Base-by-base conservation (phyloP, 2,888 invertebrate genomes). In the Papilio elwesi region DNA sequence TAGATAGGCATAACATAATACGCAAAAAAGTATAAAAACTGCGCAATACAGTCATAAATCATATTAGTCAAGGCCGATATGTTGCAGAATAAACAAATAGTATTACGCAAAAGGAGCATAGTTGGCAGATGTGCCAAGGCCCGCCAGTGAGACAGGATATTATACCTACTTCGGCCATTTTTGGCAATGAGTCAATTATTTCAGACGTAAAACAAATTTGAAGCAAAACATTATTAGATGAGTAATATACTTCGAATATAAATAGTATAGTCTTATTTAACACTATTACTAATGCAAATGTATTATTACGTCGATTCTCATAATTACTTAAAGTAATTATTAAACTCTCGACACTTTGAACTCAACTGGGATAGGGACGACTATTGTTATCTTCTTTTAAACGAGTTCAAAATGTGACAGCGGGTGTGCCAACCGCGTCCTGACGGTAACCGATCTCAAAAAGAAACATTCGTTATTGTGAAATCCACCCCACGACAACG, bases 21-120 rank as follows among this genome's bases (percentile, higher is more conserved):
- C 36, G 51, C 51, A 11, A 55, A 26, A 4, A 12, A 36, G 26
- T 51, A 38, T 38, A n/a, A 38, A n/a, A n/a, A 11, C 15, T 15
- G 43, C 59, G 59, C 15, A n/a, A 6, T 62, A 16, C 16, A 53
- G 52, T 53, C 53, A 67, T 67, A 53, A 55, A 70, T 64, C 47
- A 49, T 55, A 55, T 70, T 47, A 64, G 51, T 55, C 64, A 70
- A 70, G 63, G 70, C 70, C 47, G 64, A 65, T 70, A 70, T 55
- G 36, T 55, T 36, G 36, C 64, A 55, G 47, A 65, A 55, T 70
- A 53, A 65, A 55, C 53, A 48, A 52, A 53, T 15, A 43, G 9
- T 70, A 63, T 70, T 70, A 53, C 70, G 63, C 52, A 70, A 63
- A 70, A 70, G 70, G 62, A 63, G 47, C 38, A 6, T 43, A 48